These are phyloP conservation scores for Drosophila quinaria DNA, from an alignment of 2,888 invertebrate genomes.

Conservation along the genomic window DNA sequence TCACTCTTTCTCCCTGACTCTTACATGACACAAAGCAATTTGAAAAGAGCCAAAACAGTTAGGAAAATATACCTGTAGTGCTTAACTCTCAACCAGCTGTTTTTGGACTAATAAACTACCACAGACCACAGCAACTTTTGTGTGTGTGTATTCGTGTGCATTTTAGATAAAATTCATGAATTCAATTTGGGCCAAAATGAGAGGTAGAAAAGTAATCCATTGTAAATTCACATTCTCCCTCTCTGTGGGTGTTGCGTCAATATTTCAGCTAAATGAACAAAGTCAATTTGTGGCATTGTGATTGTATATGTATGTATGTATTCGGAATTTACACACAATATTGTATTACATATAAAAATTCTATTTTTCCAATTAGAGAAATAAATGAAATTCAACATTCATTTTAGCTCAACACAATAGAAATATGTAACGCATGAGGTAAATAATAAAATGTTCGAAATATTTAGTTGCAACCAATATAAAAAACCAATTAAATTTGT, in stretches of 20 bases:
- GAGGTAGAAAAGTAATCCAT: constrained; percentile 31
- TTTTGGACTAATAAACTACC: constrained; percentile 57
- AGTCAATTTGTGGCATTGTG: constrained; percentile 16
- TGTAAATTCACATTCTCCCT: constrained; percentile 6
- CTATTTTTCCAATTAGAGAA: constrained; percentile 6
- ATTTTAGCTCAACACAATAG: not conserved
- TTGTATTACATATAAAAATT: not conserved
- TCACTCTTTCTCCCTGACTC: not conserved
- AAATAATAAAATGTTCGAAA: no score
- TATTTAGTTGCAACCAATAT: no score
- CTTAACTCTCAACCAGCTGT: constrained; percentile 34
- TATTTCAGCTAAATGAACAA: constrained; percentile 19
- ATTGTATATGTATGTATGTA: not conserved
- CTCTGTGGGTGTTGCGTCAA: not conserved
- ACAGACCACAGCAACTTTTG: constrained; percentile 11
- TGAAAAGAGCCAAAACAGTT: constrained; percentile 17
- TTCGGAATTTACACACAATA: not conserved
- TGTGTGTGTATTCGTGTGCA: constrained; percentile 32
- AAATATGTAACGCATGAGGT: not conserved
- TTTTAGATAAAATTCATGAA: constrained; percentile 67
- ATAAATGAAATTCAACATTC: constrained; percentile 1
- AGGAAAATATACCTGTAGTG: constrained; percentile 14
- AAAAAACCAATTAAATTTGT: not conserved
- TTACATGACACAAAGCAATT: constrained; percentile 40
- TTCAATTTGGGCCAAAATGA: constrained; percentile 39